Evolutionary conservation across 1,140 invertebrate species (phyloP), one percentile per base, ranked within the genome.

Genomic region (Temnothorax curvispinosus): DNA sequence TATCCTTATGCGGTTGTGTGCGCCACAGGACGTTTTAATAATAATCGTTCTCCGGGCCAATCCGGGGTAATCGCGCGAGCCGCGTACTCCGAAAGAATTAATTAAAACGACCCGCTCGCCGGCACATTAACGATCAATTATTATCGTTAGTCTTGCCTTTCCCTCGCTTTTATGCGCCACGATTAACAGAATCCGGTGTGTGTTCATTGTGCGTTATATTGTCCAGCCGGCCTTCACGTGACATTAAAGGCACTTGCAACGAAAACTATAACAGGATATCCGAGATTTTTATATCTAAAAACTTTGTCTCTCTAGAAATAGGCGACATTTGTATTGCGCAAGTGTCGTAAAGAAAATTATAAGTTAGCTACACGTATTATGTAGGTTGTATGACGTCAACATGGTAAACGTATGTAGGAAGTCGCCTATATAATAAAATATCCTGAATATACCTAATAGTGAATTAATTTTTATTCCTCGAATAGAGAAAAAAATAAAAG

Each of bases 181-280:
- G 44, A 18, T 84, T 62, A 72, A 84, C 27, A 84, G 80, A 75
- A 47, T 74, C 27, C 41, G 8, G 50, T 32, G 62, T 52, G 9
- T 58, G 21, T 80, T 44, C 35, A 65, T n/a, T 65, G n/a, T 50
- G 27, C n/a, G 67, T 50, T 50, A 50, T 11, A 50, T 13, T 50
- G 47, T 50, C 9, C 52, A n/a, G 3, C 2, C 69, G 69, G 32
- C 80, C 80, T 84, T 84, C 54, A 35, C 80, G 78, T 13, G 54
- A 7, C 54, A 74, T 18, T 60, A 74, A 74, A 74, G 69, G 9
- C 69, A 27, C 41, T 60, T 13, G 54, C 47, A 41, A 38, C 21
- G 44, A 41, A 65, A 84, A 74, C 80, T 75, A 75, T 84, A 84
- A 84, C 80, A 84, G 80, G 80, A 84, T 82, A 54, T 82, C 67